Evolutionary conservation across 1,140 invertebrate species (phyloP).

Genomic region (Mercenaria mercenaria): DNA sequence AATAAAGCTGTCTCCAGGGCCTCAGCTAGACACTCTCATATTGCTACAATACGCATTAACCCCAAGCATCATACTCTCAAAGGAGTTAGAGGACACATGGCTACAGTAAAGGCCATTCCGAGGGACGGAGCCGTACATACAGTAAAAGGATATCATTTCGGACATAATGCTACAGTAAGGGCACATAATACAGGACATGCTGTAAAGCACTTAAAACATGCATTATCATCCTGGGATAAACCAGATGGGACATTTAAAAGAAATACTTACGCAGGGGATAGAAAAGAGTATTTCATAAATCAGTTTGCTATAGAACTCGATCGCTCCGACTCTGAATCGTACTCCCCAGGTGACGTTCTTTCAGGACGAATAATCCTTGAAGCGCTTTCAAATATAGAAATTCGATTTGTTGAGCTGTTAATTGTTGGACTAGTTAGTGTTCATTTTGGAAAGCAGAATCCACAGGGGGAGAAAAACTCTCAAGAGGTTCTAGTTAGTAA

Average conservation of each 20-base stretch:
- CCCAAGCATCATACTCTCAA: not conserved
- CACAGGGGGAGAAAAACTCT: conserved; percentile 58
- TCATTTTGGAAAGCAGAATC: conserved; percentile 62
- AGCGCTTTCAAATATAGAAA: conserved; percentile 73
- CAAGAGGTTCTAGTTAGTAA: conserved; percentile 80
- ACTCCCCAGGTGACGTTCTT: conserved; percentile 78
- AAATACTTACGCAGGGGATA: conserved; percentile 36
- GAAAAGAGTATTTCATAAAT: conserved; percentile 74
- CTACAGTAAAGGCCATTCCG: conserved; percentile 53
- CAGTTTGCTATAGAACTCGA: conserved; percentile 82
- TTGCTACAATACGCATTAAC: conserved; percentile 36
- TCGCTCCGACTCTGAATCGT: conserved; percentile 72
- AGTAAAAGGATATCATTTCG: conserved; percentile 58
- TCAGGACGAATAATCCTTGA: conserved; percentile 79
- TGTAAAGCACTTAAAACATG: conserved; percentile 20
- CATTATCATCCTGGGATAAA: not conserved
- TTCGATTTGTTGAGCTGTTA: conserved; percentile 80
- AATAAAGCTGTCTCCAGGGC: not conserved
- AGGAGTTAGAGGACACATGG: conserved; percentile 6
- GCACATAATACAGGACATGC: conserved; percentile 51
- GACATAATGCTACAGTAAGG: conserved; percentile 51
- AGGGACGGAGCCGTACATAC: conserved; percentile 3
- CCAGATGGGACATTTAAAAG: conserved; percentile 30
- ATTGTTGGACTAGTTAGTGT: conserved; percentile 76
- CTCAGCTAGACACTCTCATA: conserved; percentile 8